Evolutionary conservation across 2,113 vertebrate genomes (phyloP).

Genomic region (Lycaon pictus): DNA sequence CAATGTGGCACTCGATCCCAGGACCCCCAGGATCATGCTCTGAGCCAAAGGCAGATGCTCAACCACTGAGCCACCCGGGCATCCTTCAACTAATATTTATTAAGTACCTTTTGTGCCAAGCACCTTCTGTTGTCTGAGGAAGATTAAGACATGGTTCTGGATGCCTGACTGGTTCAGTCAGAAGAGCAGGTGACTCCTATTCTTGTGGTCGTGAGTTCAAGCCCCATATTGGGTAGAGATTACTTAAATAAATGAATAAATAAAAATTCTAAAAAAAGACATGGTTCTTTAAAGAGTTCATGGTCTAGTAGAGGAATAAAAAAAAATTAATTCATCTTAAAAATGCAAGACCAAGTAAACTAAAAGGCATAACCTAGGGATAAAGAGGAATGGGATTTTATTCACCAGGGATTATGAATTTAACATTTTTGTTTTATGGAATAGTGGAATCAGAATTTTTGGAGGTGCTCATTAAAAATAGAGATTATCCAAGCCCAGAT

Average conservation of each 20-base stretch:
- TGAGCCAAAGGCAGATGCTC: no score
- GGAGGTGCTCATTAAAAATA: not conserved
- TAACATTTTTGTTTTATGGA: slow-evolving; percentile 24
- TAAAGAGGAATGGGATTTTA: not conserved
- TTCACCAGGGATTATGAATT: not conserved
- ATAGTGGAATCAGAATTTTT: not conserved
- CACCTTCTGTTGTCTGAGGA: not conserved
- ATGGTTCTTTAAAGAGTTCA: not conserved
- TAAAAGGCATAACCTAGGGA: not conserved
- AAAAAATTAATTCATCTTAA: not conserved
- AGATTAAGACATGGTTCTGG: not conserved
- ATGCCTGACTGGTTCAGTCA: no score
- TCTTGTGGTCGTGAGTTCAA: no score
- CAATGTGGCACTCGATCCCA: no score
- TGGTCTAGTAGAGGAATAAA: not conserved
- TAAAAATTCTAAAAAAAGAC: not conserved
- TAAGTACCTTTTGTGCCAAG: not conserved
- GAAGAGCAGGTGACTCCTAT: no score
- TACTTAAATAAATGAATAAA: no score
- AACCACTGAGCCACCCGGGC: no score
- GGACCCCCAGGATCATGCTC: no score
- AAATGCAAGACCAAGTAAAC: not conserved
- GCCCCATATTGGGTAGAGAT: no score
- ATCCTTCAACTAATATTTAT: not conserved
- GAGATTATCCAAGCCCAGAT: not conserved